Percentiles rank a stretch among this genome's conserved stretches.
Conservation (phyloP, 2,113 vertebrate species). For the Salvelinus fontinalis region DNA sequence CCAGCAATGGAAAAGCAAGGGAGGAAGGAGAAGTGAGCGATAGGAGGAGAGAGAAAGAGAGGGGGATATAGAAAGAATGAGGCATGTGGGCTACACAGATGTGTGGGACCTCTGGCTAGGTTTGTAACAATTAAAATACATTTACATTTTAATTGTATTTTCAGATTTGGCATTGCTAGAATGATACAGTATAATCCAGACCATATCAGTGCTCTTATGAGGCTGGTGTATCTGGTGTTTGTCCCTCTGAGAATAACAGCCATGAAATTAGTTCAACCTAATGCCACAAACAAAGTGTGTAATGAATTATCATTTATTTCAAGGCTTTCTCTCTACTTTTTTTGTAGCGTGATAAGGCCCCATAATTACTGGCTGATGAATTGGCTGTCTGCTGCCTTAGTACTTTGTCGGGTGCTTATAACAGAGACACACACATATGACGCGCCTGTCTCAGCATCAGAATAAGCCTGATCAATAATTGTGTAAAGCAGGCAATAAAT, state of each 20-base stretch:
- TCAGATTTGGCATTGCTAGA: not conserved
- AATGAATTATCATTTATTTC: conserved; percentile 25
- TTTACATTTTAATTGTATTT: not conserved
- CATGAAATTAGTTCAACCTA: conserved; percentile 16
- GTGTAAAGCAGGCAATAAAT: not conserved
- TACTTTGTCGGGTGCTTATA: conserved; percentile 15
- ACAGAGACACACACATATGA: not conserved
- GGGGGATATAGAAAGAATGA: not conserved
- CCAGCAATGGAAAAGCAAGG: conserved; percentile 32
- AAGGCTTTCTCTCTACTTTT: not conserved
- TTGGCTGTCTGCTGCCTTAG: conserved; percentile 1
- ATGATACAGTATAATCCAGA: not conserved
- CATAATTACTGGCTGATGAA: conserved; percentile 10
- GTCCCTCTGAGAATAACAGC: not conserved
- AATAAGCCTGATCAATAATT: not conserved
- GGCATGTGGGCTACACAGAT: not conserved
- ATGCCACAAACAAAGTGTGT: conserved; percentile 36
- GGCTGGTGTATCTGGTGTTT: not conserved
- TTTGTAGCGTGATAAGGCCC: conserved; percentile 11
- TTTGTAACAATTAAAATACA: no score
- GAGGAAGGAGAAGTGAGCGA: conserved; percentile 17
- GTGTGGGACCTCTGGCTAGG: not conserved
- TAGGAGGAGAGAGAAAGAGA: conserved; percentile 2
- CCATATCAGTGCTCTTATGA: not conserved
- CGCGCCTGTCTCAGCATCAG: not conserved